Evolutionary conservation across 30 jellyfish, hydroid and myxozoan species (phyloP).

Genomic region (Aurelia coerulea): DNA sequence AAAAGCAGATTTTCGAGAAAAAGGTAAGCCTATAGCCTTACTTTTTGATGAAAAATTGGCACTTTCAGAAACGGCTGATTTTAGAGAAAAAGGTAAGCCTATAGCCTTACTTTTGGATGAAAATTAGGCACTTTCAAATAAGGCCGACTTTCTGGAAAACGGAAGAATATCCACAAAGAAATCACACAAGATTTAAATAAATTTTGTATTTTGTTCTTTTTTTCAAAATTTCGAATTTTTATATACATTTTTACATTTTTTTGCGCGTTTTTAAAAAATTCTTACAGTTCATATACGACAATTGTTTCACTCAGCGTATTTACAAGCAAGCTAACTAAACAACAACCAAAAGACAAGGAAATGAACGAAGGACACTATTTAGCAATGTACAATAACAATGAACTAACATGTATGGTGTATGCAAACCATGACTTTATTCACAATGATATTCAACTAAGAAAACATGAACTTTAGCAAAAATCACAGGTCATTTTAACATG

Average conservation of each 20-base stretch:
- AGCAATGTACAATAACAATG: not conserved
- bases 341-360: not conserved
- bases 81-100: no score
- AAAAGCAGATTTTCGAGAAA: no score
- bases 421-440: constrained; percentile 32
- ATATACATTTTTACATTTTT: constrained; percentile 75
- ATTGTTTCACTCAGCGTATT: constrained; percentile 26
- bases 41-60: no score
- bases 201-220: constrained; percentile 48
- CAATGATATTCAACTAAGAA: constrained; percentile 17
- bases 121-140: no score
- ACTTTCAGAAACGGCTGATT: no score
- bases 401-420: constrained; percentile 2
- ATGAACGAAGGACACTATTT: not conserved
- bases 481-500: constrained; percentile 44
- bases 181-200: not conserved
- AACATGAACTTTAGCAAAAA: constrained; percentile 2
- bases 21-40: no score
- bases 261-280: constrained; percentile 54
- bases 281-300: constrained; percentile 35
- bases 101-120: no score
- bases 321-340: constrained; percentile 14
- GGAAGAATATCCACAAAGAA: not conserved
- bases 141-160: no score
- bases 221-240: constrained; percentile 30